Conservation (phyloP, 2,888 invertebrate genomes). For the Caenorhabditis doughertyi region DNA sequence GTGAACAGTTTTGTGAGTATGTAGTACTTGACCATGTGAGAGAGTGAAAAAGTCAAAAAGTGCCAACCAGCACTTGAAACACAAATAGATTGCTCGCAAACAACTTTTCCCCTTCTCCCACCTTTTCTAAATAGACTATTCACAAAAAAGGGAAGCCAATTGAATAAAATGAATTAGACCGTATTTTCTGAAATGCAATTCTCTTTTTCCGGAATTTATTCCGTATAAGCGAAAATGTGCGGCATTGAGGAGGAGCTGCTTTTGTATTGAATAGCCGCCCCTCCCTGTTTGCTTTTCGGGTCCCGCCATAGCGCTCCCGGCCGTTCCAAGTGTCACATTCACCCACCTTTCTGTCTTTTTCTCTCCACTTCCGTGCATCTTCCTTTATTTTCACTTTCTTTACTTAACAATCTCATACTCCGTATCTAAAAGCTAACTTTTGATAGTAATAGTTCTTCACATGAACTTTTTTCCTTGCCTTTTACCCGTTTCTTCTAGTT, state of each 20-base stretch:
- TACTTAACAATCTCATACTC: constrained; percentile 34
- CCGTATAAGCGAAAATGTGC: constrained; percentile 37
- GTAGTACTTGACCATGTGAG: constrained; percentile 25
- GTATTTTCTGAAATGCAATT: not conserved
- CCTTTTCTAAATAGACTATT: constrained; percentile 1
- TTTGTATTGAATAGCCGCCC: constrained; percentile 37
- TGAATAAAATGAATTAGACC: constrained; percentile 1
- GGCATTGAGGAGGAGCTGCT: constrained; percentile 9
- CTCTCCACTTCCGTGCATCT: constrained; percentile 19
- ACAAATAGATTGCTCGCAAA: constrained; percentile 37
- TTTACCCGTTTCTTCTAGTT: not conserved
- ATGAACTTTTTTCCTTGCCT: not conserved
- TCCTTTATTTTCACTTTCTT: constrained; percentile 24
- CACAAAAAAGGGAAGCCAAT: not conserved
- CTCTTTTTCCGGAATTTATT: constrained; percentile 1
- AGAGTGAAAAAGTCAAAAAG: constrained; percentile 14
- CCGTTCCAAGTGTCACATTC: constrained; percentile 58
- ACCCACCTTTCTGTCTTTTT: constrained; percentile 19
- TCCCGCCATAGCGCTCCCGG: constrained; percentile 47
- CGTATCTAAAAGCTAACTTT: not conserved
- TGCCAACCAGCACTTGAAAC: constrained; percentile 35
- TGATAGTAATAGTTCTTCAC: constrained; percentile 2
- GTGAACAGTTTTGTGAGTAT: not conserved
- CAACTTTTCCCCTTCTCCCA: constrained; percentile 2
- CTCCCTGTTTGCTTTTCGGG: constrained; percentile 56